These are phyloP conservation scores for Mobula birostris DNA, from an alignment of 2,113 vertebrate species.

Conservation along the genomic window DNA sequence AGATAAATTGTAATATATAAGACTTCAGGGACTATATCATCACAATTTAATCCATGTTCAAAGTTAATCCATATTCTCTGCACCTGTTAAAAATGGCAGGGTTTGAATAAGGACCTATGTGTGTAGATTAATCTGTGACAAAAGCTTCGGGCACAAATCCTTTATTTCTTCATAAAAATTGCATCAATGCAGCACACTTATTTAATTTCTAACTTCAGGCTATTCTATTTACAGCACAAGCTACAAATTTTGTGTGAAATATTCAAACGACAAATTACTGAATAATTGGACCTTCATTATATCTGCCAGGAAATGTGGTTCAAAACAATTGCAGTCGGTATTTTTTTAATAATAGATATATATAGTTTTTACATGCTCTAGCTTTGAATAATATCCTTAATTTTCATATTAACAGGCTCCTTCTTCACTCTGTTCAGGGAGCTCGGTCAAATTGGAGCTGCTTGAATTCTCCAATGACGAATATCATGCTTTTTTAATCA, in stretches of 20 bases:
- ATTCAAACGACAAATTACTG: constrained; percentile 32
- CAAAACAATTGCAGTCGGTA: background rate
- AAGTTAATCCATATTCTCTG: constrained; percentile 32
- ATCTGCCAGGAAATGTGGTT: background rate
- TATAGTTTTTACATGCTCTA: background rate
- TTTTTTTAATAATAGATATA: background rate
- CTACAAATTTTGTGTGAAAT: constrained; percentile 13
- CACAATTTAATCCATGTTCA: constrained; percentile 29
- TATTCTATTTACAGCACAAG: constrained; percentile 35
- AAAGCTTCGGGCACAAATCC: background rate
- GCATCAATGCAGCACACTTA: constrained; percentile 5
- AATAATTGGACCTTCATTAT: constrained; percentile 6
- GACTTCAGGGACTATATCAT: background rate
- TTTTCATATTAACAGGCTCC: background rate
- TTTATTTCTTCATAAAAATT: constrained; percentile 37
- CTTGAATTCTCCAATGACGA: background rate
- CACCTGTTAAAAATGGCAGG: constrained; percentile 22
- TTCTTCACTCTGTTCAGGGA: background rate
- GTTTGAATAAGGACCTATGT: constrained; percentile 15
- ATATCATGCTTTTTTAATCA: background rate
- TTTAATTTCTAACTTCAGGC: constrained; percentile 26
- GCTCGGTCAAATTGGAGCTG: background rate
- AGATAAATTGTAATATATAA: constrained; percentile 35
- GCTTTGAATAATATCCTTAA: background rate
- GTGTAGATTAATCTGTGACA: constrained; percentile 32